Evolutionary conservation across 2,888 invertebrate genomes (phyloP).

Genomic region (Leucania comma): DNA sequence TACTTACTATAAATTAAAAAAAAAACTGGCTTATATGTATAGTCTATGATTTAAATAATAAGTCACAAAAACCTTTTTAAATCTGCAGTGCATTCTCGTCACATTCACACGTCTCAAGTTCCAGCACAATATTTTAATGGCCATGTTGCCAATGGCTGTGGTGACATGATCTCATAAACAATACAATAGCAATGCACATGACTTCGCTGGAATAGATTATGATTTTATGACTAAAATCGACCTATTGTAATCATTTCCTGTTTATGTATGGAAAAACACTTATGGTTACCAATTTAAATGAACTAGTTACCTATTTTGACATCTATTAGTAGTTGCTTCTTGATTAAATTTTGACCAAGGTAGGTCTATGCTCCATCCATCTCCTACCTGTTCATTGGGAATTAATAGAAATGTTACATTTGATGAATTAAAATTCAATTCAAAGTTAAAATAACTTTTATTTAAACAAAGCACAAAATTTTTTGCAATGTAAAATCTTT

Average conservation of each 20-base stretch:
- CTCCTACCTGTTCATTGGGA: not conserved
- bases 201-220: slow-evolving; percentile 37
- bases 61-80: not conserved
- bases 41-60: not conserved
- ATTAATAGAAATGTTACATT: not conserved
- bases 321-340: not conserved
- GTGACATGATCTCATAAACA: slow-evolving; percentile 32
- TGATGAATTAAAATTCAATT: not conserved
- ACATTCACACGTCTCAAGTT: not conserved
- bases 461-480: no score
- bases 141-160: slow-evolving; percentile 10
- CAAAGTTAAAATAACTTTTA: no score
- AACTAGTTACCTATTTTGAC: not conserved
- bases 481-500: no score
- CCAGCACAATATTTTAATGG: slow-evolving; percentile 24
- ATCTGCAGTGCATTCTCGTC: not conserved
- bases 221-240: slow-evolving; percentile 26
- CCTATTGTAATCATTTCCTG: slow-evolving; percentile 37
- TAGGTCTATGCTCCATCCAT: not conserved
- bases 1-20: not conserved
- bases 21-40: not conserved
- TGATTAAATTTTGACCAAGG: not conserved
- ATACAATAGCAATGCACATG: slow-evolving; percentile 41
- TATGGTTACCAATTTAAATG: no score
- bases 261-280: slow-evolving; percentile 42